Evolutionary conservation across 2,797 vertebrate genomes (phyloP).

Genomic region (Girardinus metallicus): DNA sequence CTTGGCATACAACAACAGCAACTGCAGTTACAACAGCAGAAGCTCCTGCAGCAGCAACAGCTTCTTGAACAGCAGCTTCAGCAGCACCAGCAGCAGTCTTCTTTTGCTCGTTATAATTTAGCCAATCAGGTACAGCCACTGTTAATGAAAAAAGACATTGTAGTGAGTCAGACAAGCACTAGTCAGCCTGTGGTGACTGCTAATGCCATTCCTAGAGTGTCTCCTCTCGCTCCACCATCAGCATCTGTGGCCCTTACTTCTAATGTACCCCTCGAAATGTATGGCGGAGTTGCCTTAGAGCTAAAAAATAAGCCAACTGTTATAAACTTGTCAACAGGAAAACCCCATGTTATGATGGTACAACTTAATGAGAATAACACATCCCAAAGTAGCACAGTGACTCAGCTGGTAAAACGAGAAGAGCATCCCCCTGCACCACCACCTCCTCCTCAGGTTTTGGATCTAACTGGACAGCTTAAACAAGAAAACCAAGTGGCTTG

Average conservation of each 20-base stretch:
- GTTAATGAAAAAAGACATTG: constrained; percentile 89
- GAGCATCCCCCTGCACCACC: constrained; percentile 72
- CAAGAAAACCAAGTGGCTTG: constrained; percentile 94
- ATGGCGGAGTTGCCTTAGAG: constrained; percentile 86
- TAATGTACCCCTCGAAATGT: constrained; percentile 81
- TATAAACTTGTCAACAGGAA: constrained; percentile 85
- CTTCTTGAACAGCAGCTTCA: constrained; percentile 81
- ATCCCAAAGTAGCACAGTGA: constrained; percentile 82
- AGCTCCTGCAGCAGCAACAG: constrained; percentile 81
- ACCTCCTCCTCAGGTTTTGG: constrained; percentile 85
- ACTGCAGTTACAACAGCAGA: constrained; percentile 82
- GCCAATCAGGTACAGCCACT: constrained; percentile 89
- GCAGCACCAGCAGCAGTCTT: constrained; percentile 86
- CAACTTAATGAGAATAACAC: constrained; percentile 89
- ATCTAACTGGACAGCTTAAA: constrained; percentile 92
- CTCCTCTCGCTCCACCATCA: constrained; percentile 81
- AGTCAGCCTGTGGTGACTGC: constrained; percentile 79
- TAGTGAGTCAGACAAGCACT: constrained; percentile 85
- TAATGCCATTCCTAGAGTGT: constrained; percentile 83
- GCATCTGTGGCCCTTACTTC: constrained; percentile 66
- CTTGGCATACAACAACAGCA: constrained; percentile 84
- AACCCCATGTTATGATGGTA: constrained; percentile 95
- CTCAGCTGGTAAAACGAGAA: constrained; percentile 91
- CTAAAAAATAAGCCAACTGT: constrained; percentile 88
- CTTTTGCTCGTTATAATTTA: constrained; percentile 91